Evolutionary conservation across 2,113 vertebrate species (phyloP), one percentile per base, ranked within the genome.

Genomic region (Vicugna pacos): DNA sequence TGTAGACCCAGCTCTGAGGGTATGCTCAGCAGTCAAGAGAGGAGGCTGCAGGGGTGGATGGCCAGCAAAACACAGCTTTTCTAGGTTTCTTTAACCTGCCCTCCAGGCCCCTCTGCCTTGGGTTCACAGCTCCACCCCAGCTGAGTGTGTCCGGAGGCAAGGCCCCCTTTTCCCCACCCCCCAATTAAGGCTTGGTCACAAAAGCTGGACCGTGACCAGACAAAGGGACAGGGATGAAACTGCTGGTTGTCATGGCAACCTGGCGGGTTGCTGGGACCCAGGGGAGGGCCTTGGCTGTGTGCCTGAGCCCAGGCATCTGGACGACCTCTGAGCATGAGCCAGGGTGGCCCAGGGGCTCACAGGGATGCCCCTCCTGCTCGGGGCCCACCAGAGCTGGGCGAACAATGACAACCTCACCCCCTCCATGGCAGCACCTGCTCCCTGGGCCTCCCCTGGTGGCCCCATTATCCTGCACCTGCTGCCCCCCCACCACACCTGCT

Each of bases 221-320:
- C 98, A 99, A 99, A 99, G 96, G 98, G 97, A 98, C 97, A 96
- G 97, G 98, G 96, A 98, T 98, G 98, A 98, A 98, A 98, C 98
- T 98, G 97, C 93, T 98, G 95, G 99, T 99, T 99, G 98, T 98
- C 98, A 98, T 97, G 98, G 98, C 96, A 99, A 99, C 98, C 95
- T 97, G 97, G 98, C 95, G 97, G 97, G 98, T 98, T 98, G 98
- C 98, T 98, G 98, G 97, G 98, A 98, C 98, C 98, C 98, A 91
- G 77, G 97, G 98, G 98, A 98, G 98, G 98, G 98, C 97, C 93
- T 98, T 98, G 98, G 98, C 97, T 98, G 98, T 98, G 97, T 98
- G 98, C 98, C 98, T 98, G 98, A 97, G 98, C 98, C 98, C 97
- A 98, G 97, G 98, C 98, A 98, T 98, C 98, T 75, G 91, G 83